Percentiles rank a stretch among this genome's conserved stretches.
Evolutionary conservation across 2,113 vertebrate species (phyloP).

Genomic region (Urocynchramus pylzowi): DNA sequence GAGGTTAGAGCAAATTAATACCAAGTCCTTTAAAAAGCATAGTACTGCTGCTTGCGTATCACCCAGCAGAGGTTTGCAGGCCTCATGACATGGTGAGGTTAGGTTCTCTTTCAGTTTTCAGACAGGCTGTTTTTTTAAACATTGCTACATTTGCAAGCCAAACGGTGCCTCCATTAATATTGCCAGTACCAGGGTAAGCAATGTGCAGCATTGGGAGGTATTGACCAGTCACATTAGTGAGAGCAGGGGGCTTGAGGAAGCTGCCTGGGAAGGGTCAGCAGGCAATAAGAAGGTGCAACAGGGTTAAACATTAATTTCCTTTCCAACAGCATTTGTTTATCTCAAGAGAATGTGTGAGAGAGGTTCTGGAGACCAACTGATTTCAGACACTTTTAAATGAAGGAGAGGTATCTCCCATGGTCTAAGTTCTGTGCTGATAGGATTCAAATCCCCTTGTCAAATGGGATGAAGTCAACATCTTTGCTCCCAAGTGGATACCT

Average conservation of each 20-base stretch:
- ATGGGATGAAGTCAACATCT: not conserved
- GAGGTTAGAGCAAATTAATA: not conserved
- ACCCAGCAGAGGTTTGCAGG: not conserved
- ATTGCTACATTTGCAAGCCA: not conserved
- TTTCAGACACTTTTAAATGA: not conserved
- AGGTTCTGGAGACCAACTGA: not conserved
- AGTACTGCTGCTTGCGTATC: not conserved
- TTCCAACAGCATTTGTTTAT: not conserved
- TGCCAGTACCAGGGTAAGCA: not conserved
- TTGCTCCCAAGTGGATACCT: not conserved
- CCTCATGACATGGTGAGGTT: rapidly evolving
- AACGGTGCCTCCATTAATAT: not conserved
- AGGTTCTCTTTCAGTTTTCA: not conserved
- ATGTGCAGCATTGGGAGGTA: not conserved
- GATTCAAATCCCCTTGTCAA: not conserved
- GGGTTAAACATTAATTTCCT: not conserved
- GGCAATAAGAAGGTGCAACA: not conserved
- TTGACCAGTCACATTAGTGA: not conserved
- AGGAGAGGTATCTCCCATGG: not conserved
- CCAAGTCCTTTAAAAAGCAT: not conserved
- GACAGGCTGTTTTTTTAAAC: not conserved
- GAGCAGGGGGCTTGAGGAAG: not conserved
- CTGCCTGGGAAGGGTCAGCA: not conserved
- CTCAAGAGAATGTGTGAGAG: not conserved
- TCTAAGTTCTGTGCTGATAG: not conserved